These are phyloP conservation scores for Drosophila pectinifera DNA, from an alignment of 1,140 invertebrate species.

Conservation along the genomic window DNA sequence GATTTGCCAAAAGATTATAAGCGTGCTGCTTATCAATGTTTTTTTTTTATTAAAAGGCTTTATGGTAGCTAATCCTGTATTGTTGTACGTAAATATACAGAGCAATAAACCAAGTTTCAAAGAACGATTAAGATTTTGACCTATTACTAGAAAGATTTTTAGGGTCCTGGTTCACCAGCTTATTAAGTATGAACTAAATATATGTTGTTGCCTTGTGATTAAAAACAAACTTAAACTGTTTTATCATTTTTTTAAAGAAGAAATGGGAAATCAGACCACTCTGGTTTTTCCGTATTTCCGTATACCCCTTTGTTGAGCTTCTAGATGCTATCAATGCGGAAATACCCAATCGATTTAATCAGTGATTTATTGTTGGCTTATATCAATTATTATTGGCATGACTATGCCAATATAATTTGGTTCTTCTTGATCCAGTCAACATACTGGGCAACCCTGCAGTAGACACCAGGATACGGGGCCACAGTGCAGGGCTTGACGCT, in stretches of 20 bases:
- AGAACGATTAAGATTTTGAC: too few species aligned
- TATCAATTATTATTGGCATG: neutral
- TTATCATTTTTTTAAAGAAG: neutral
- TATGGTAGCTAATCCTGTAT: too few species aligned
- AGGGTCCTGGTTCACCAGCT: accelerated
- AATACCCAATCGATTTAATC: slow-evolving; percentile 11
- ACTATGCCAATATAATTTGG: slow-evolving; percentile 67
- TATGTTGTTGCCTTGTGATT: neutral
- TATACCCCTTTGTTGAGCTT: neutral
- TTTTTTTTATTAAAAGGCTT: neutral
- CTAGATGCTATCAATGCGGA: neutral
- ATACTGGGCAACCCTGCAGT: slow-evolving; percentile 85
- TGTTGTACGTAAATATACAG: neutral
- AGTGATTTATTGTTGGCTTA: slow-evolving; percentile 20
- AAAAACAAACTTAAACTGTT: neutral
- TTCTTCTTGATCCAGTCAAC: slow-evolving; percentile 84
- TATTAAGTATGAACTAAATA: neutral
- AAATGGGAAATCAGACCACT: neutral
- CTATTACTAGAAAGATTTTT: neutral
- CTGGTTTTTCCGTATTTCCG: neutral
- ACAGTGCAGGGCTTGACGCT: slow-evolving; percentile 85
- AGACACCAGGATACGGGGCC: slow-evolving; percentile 85
- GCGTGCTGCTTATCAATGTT: slow-evolving; percentile 1
- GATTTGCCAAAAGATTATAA: slow-evolving; percentile 1
- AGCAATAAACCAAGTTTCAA: neutral